These are phyloP conservation scores for Leucania comma DNA, from an alignment of 2,888 invertebrate genomes.

Conservation along the genomic window DNA sequence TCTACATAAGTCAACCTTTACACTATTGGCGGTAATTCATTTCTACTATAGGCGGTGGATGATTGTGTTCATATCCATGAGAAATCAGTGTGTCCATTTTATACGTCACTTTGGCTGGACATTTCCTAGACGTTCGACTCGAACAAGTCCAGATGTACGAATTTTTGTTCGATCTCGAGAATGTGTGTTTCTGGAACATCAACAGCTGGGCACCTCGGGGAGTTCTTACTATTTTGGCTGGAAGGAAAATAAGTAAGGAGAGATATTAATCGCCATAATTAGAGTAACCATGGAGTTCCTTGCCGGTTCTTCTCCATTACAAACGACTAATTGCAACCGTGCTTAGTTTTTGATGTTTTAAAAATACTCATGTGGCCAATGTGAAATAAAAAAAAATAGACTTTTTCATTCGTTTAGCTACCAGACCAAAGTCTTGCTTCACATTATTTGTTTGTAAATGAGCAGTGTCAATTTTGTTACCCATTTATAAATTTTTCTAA, in stretches of 20 bases:
- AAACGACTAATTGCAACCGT: too few species aligned
- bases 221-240: slow-evolving; percentile 26
- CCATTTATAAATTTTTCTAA: too few species aligned
- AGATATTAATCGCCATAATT: not conserved
- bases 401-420: not conserved
- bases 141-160: slow-evolving; percentile 59
- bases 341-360: too few species aligned
- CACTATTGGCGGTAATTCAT: too few species aligned
- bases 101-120: slow-evolving; percentile 43
- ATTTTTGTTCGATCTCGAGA: slow-evolving; percentile 45
- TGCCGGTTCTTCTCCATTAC: too few species aligned
- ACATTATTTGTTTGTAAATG: too few species aligned
- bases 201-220: slow-evolving; percentile 41
- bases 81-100: slow-evolving; percentile 4
- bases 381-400: too few species aligned
- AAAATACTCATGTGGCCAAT: too few species aligned
- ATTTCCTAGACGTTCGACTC: slow-evolving; percentile 47
- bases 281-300: too few species aligned
- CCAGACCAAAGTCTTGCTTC: not conserved
- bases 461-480: too few species aligned
- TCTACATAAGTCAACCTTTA: too few species aligned
- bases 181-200: slow-evolving; percentile 46
- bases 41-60: slow-evolving; percentile 36
- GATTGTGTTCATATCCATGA: slow-evolving; percentile 41
- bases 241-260: not conserved